Evolutionary conservation across 2,797 vertebrate genomes (phyloP), one percentile per base, ranked within the genome.

Genomic region (Clamator glandarius): DNA sequence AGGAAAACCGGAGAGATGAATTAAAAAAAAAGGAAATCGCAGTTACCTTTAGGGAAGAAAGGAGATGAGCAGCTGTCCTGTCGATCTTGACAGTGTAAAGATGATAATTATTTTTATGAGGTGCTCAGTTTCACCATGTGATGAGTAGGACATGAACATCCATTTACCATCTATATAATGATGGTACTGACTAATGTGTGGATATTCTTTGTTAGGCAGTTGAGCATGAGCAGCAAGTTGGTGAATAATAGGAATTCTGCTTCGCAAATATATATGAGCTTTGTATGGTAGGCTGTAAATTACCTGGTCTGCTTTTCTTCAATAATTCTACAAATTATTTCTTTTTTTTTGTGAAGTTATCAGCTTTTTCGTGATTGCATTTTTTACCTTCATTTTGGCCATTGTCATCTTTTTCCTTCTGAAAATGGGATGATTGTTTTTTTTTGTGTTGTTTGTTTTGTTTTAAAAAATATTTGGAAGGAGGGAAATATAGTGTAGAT

Each of bases 231-330:
- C 48, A 76, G 29, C 55, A 82, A 80, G 54, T 61, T 70, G 58
- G 58, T 77, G 64, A 87, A 92, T 67, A 89, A 67, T n/a, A 61
- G 55, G 66, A 88, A 92, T 79, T 63, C 63, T 90, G 51, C 84
- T 90, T 87, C 66, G 82, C 72, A 93, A 89, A 85, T 75, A 73
- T 48, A 69, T 80, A 59, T 28, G 29, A 91, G 74, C 42, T 90
- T 89, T 50, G 35, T 55, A n/a, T 6, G 23, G 61, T 59, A 50
- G 14, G 31, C 33, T 85, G 62, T 55, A 88, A 92, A 73, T 86
- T 68, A 84, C 84, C 92, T 77, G 39, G 9, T 81, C 67, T 78
- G 69, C 36, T 82, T 92, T 89, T 77, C 59, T 81, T 23, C 52
- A 50, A 8, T 77, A 84, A 48, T 63, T 91, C 69, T 76, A 33